phyloP scores from a whole-genome alignment of 2,797 vertebrate species.

The Brotogeris chrysoptera region DNA sequence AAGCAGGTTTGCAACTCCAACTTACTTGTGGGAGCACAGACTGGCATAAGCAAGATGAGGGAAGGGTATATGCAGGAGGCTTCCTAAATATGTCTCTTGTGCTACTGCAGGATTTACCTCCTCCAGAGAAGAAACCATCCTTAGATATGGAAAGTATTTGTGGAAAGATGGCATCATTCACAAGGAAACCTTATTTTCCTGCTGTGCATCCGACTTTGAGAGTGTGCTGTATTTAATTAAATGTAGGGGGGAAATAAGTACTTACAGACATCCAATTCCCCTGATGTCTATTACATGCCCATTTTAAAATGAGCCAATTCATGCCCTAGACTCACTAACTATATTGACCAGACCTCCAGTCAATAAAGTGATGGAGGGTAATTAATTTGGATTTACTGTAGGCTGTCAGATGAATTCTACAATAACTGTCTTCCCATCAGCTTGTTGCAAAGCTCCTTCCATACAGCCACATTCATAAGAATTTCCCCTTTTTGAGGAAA shows the following conservation, averaged over 20 bases:
- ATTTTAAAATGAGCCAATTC: conserved; percentile 1
- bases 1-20: background rate
- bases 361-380: conserved; percentile 1
- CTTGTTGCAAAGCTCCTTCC: background rate
- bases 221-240: background rate
- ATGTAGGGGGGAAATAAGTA: background rate
- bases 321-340: background rate
- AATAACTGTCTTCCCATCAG: background rate
- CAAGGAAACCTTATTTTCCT: background rate
- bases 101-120: background rate
- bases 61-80: background rate
- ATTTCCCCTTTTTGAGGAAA: background rate
- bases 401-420: background rate
- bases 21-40: accelerated
- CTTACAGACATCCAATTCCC: background rate
- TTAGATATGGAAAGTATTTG: background rate
- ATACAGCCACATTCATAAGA: background rate
- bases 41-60: accelerated
- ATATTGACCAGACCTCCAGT: background rate
- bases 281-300: background rate
- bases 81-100: background rate
- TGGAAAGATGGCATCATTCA: background rate
- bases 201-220: background rate
- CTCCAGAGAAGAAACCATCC: background rate
- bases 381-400: conserved; percentile 18